phyloP scores from a whole-genome alignment of 2,113 vertebrate genomes.

The Paedocypris sp. region DNA sequence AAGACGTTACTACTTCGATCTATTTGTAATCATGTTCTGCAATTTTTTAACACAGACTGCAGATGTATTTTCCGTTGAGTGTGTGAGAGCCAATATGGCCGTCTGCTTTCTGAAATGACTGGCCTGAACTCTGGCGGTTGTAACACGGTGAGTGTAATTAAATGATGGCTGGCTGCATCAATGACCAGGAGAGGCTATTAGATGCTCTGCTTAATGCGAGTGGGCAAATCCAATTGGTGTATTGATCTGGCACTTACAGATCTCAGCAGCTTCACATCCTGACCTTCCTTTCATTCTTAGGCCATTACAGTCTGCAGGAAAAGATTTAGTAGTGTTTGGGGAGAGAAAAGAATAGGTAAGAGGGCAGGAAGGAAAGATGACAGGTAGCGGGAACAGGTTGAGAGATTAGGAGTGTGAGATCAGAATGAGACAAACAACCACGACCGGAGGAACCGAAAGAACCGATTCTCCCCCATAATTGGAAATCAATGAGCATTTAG shows the following conservation, averaged over 20 bases:
- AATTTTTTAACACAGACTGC: neutral
- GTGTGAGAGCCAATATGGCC: neutral
- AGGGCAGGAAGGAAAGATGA: neutral
- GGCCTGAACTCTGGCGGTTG: slow-evolving; percentile 28
- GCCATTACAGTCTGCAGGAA: slow-evolving; percentile 45
- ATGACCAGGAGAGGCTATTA: slow-evolving; percentile 45
- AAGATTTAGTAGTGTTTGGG: slow-evolving; percentile 46
- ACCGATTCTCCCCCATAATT: neutral
- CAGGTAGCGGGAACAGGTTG: neutral
- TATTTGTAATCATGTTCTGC: too few relatives aligned
- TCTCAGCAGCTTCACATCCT: slow-evolving; percentile 50
- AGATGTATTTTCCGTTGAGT: neutral
- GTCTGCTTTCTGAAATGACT: slow-evolving; percentile 43
- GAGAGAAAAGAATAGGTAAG: neutral
- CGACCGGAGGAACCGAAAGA: neutral
- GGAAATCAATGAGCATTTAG: slow-evolving; percentile 9
- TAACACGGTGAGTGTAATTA: slow-evolving; percentile 47
- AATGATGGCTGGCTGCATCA: slow-evolving; percentile 43
- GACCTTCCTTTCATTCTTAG: slow-evolving; percentile 56
- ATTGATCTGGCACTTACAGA: slow-evolving; percentile 57
- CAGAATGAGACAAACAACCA: slow-evolving; percentile 1
- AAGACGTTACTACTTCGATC: too few relatives aligned
- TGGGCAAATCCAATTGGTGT: slow-evolving; percentile 51
- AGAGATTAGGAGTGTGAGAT: neutral
- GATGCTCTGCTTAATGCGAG: slow-evolving; percentile 55